These are phyloP conservation scores for Oligia fasciuncula DNA, from an alignment of 2,888 invertebrate genomes.

Conservation along the genomic window DNA sequence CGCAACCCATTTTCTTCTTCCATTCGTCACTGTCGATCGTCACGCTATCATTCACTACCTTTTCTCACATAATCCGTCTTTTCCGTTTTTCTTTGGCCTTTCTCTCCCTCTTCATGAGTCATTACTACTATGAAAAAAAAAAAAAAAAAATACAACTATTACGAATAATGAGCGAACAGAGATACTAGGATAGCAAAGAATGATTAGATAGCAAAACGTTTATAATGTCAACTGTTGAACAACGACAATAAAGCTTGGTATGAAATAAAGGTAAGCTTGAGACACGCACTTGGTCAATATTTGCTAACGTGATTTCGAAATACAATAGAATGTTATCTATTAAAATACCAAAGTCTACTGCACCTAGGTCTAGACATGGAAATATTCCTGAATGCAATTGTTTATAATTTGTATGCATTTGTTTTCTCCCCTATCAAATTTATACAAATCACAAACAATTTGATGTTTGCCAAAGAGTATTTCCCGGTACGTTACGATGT, in stretches of 20 bases:
- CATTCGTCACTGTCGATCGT: no score
- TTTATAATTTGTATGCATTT: no score
- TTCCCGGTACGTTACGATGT: slow-evolving; percentile 11
- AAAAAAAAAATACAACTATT: neutral
- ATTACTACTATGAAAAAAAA: slow-evolving; percentile 6
- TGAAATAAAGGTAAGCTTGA: slow-evolving; percentile 11
- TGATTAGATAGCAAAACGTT: slow-evolving; percentile 28
- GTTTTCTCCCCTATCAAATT: no score
- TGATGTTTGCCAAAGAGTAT: neutral
- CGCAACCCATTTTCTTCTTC: neutral
- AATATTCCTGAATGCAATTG: neutral
- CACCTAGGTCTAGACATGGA: neutral
- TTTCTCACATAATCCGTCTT: neutral
- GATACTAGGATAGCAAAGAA: slow-evolving; percentile 6
- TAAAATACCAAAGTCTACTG: slow-evolving; percentile 1
- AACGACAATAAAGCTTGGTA: slow-evolving; percentile 31
- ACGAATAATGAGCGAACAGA: neutral
- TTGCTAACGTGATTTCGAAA: slow-evolving; percentile 45
- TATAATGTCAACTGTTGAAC: slow-evolving; percentile 24
- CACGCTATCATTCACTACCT: neutral
- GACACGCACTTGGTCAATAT: slow-evolving; percentile 40
- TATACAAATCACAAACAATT: neutral
- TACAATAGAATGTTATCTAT: slow-evolving; percentile 9
- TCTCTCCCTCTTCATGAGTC: no score
- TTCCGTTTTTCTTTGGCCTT: no score